Base-by-base conservation (phyloP, 2,797 vertebrate genomes). In the Brotula barbata region DNA sequence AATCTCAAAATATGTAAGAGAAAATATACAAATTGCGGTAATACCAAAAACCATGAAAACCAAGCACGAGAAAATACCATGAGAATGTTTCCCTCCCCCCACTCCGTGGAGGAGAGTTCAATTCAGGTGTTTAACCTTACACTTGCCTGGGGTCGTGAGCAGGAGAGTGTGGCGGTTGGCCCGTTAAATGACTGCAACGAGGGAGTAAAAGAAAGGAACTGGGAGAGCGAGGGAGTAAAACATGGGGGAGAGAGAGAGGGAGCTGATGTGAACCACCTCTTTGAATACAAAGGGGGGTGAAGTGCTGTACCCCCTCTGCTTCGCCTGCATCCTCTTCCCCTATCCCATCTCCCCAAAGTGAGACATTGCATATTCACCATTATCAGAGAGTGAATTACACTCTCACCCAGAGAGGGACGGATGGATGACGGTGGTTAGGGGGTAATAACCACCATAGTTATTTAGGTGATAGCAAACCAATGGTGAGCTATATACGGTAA, bases 341-440 rank as follows among this genome's bases (percentile, higher is more conserved):
- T 45, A 69, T 57, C 58, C 70, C 52, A n/a, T 66, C 54, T 78
- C 71, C 67, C 73, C 25, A 69, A 83, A 79, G 81, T 53, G 56
- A 72, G 58, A 22, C 9, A 33, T 71, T 45, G 58, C 81, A 82
- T 77, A 82, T 60, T 68, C 62, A 49, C 42, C 43, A 57, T 73
- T 78, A 82, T 78, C 77, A 80, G 65, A 71, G 61, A 56, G 61
- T 72, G 11, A 79, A 75, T 84, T 68, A 82, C 83, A 71, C 58
- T 62, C 51, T 73, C 64, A 55, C 48, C 66, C 52, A 67, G 57
- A 51, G 28, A 56, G 40, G 49, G 60, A 66, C 37, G 58, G 42
- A 22, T 6, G 19, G 46, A 37, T 20, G 34, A 21, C 19, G 50
- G 54, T 33, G 41, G 45, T 34, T 7, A 33, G 11, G 47, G 13